Conservation (phyloP, 2,888 invertebrate species). For the Dioctria linearis region DNA sequence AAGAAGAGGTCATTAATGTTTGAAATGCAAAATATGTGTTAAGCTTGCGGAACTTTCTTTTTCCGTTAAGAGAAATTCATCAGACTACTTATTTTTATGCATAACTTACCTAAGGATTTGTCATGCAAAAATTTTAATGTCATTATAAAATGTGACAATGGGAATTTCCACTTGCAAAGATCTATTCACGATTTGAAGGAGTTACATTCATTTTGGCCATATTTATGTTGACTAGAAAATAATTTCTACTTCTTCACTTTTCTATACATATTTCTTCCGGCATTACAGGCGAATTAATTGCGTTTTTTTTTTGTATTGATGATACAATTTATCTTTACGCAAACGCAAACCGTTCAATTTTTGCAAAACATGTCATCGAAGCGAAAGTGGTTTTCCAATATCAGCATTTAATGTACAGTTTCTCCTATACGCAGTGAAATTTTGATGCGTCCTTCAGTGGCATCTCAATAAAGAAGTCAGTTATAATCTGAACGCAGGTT, state of each 20-base stretch:
- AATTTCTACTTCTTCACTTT: background rate
- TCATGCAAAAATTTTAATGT: conserved; percentile 21
- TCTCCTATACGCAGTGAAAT: conserved; percentile 20
- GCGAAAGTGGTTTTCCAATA: conserved; percentile 38
- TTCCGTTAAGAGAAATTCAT: conserved; percentile 10
- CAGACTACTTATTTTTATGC: background rate
- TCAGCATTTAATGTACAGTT: background rate
- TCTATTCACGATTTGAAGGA: background rate
- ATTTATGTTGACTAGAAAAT: too few species aligned
- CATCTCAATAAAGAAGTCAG: background rate
- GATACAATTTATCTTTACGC: background rate
- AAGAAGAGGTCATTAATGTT: background rate
- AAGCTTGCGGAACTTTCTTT: conserved; percentile 25
- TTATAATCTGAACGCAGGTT: background rate
- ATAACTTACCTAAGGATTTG: background rate
- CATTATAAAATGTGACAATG: background rate
- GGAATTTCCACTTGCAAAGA: background rate
- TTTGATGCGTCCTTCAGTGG: background rate
- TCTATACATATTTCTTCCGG: background rate
- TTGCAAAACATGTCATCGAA: conserved; percentile 19
- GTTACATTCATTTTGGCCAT: too few species aligned
- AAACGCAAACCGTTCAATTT: too few species aligned
- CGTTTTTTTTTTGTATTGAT: background rate
- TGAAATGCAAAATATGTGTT: background rate
- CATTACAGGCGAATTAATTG: too few species aligned